These are phyloP conservation scores for Schizopygopsis malacanthus DNA, from an alignment of 2,797 vertebrate genomes.

Conservation along the genomic window DNA sequence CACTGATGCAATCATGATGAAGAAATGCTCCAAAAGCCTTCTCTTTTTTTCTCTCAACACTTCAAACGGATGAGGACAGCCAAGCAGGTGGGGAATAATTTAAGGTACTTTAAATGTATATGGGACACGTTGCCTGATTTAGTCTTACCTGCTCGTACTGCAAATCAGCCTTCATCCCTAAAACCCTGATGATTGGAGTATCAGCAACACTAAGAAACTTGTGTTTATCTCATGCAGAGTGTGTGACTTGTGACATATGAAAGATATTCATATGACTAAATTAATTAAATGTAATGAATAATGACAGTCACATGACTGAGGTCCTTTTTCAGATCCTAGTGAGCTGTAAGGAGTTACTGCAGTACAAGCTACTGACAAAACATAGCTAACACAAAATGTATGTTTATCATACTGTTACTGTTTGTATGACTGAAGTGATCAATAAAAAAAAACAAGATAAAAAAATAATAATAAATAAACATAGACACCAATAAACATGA, in stretches of 20 bases:
- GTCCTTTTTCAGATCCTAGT: neutral
- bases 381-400: neutral
- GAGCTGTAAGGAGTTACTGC: neutral
- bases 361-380: neutral
- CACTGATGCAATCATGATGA: neutral
- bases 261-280: neutral
- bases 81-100: constrained; percentile 41
- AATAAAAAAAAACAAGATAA: neutral
- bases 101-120: constrained; percentile 46
- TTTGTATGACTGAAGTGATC: neutral
- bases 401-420: neutral
- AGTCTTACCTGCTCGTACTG: constrained; percentile 34
- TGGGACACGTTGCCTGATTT: constrained; percentile 44
- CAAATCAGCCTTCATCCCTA: constrained; percentile 34
- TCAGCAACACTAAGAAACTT: constrained; percentile 12
- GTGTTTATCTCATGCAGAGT: neutral
- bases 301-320: neutral
- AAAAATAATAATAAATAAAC: neutral
- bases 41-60: neutral
- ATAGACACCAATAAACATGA: neutral
- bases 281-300: neutral
- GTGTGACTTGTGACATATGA: neutral
- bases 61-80: constrained; percentile 30
- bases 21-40: neutral
- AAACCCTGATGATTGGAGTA: constrained; percentile 31